Evolutionary conservation across 2,888 invertebrate species (phyloP), one percentile per base, ranked within the genome.

Genomic region (Limenitis camilla): DNA sequence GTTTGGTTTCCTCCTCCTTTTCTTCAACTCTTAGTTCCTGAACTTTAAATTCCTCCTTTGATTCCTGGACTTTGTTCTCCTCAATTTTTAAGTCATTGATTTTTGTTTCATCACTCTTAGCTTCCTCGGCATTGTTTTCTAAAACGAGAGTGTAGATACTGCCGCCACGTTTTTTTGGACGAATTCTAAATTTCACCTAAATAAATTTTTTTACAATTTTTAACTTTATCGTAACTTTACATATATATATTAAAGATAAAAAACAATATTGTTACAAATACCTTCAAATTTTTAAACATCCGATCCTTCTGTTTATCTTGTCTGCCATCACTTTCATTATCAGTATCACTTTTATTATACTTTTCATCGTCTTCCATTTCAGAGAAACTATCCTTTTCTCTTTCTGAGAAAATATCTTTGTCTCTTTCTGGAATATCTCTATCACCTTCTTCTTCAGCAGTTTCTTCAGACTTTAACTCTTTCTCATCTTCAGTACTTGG

Each of bases 301-400:
- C 63, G 67, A 10, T 74, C 71, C 43, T 81, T 79, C 6, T 62
- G 68, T 43, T 71, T 71, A 28, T 79, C 76, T 6, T 61, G 69
- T 53, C 78, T 80, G 4, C 81, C 76, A 50, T 88, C 88, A 38
- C 85, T 87, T 53, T 88, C 88, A 43, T 86, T 86, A 47, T 87
- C 88, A 0, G 83, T 80, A 43, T 88, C 88, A 57, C 81, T 84
- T 55, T 86, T 85, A 53, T 78, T 80, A 42, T 75, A 85, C 41
- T 87, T 87, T 52, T 87, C 88, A 55, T 88, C 88, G 4, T 88
- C 88, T 55, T 88, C 88, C 80, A 87, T 74, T 53, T 88, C 88
- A 0, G 88, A 88, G 52, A 87, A 84, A 49, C 87, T 85, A 51
- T 88, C 87, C 50, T 87, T 87, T 52, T 83, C 83, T 52, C 63